These are phyloP conservation scores for Yponomeuta plumbellus DNA, from an alignment of 2,888 invertebrate genomes.

Conservation along the genomic window DNA sequence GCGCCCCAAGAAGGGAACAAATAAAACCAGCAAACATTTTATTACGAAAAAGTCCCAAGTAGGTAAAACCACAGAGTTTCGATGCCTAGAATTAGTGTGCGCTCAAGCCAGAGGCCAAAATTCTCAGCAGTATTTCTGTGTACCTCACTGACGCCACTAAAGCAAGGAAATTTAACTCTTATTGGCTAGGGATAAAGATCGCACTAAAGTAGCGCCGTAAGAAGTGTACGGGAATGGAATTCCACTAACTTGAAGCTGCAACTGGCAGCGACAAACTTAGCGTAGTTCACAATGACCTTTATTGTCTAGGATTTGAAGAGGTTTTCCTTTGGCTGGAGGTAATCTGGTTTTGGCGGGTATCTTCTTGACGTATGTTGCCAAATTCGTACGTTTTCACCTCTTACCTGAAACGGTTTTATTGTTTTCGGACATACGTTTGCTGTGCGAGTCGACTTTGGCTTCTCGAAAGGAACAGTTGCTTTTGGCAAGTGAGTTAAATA, in stretches of 20 bases:
- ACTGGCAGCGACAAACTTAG: conserved; percentile 36
- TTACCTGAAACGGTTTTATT: conserved; percentile 54
- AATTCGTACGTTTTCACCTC: conserved; percentile 71
- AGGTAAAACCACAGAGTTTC: background rate
- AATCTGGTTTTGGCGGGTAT: conserved; percentile 29
- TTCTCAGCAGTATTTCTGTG: conserved; percentile 12
- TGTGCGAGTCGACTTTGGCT: too few species aligned
- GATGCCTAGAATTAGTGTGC: conserved; percentile 59
- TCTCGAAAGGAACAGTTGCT: too few species aligned
- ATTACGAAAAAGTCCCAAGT: conserved; percentile 8
- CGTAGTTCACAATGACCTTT: background rate
- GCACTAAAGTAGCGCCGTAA: conserved; percentile 32
- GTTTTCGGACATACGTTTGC: conserved; percentile 40
- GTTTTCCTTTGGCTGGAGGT: conserved; percentile 32
- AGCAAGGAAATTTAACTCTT: conserved; percentile 5
- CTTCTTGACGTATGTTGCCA: conserved; percentile 74
- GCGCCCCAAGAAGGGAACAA: background rate
- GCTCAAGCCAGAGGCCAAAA: conserved; percentile 50
- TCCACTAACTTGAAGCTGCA: conserved; percentile 69
- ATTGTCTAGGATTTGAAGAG: conserved; percentile 30
- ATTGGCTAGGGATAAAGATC: background rate
- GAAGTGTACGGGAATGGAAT: conserved; percentile 65
- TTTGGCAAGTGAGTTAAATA: too few species aligned
- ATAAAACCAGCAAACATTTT: background rate
- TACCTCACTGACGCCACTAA: background rate